A percentile compares a stretch with the other conserved stretches of the same genome.
phyloP scores from a whole-genome alignment of 2,113 vertebrate species.

The Motacilla tschutschensis region DNA sequence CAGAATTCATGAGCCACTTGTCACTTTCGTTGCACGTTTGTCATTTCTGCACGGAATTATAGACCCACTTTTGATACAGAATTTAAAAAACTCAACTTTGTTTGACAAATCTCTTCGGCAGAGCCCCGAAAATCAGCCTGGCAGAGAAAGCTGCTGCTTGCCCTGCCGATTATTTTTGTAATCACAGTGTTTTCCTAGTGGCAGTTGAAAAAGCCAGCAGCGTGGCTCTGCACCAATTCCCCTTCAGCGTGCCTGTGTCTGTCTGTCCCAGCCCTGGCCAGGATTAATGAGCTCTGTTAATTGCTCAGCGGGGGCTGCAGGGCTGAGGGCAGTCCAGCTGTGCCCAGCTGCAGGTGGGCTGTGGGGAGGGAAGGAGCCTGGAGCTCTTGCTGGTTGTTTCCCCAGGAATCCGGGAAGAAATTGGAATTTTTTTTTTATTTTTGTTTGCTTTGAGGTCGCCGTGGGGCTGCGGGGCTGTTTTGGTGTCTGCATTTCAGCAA shows the following conservation, averaged over 20 bases:
- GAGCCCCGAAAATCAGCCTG: background rate
- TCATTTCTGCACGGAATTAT: background rate
- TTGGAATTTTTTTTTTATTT: background rate
- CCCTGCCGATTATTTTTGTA: conserved; percentile 22
- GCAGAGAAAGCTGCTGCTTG: background rate
- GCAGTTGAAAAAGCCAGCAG: background rate
- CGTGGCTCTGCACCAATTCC: background rate
- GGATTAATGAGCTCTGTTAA: background rate
- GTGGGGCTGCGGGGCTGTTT: background rate
- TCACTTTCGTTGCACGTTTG: background rate
- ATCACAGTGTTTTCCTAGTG: conserved; percentile 55
- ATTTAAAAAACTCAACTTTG: background rate
- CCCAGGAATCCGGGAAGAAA: background rate
- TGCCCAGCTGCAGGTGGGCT: background rate
- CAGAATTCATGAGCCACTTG: background rate
- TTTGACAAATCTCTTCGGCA: background rate
- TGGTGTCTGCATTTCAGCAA: background rate
- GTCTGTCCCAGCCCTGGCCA: background rate
- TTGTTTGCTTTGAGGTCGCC: background rate
- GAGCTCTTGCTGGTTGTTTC: rapidly evolving
- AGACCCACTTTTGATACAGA: background rate
- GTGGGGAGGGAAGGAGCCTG: background rate
- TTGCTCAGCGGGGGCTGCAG: background rate
- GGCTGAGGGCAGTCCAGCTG: background rate
- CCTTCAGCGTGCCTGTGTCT: background rate